Evolutionary conservation across 2,113 vertebrate genomes (phyloP).

Genomic region (Anthoscopus minutus): DNA sequence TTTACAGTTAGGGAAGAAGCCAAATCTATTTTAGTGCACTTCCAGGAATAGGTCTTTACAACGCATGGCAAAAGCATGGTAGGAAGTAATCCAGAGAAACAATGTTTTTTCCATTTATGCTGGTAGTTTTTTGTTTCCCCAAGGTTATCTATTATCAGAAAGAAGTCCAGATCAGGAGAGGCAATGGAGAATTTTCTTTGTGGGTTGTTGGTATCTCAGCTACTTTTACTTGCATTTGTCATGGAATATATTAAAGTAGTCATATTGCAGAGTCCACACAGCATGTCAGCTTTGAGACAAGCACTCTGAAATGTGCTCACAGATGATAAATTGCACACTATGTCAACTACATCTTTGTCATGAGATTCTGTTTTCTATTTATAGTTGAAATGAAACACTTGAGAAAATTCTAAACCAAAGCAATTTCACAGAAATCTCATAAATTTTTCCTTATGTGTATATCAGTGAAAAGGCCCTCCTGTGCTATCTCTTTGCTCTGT

Average conservation of each 20-base stretch:
- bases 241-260: constrained; percentile 16
- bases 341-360: constrained; percentile 58
- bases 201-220: constrained; percentile 6
- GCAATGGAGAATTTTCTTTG: constrained; percentile 20
- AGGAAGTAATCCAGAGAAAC: constrained; percentile 8
- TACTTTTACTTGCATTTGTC: constrained; percentile 45
- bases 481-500: constrained; percentile 30
- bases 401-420: constrained; percentile 53
- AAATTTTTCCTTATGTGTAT: constrained; percentile 43
- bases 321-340: constrained; percentile 61
- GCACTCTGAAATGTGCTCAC: constrained; percentile 43
- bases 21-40: constrained; percentile 3
- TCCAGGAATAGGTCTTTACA: constrained; percentile 41
- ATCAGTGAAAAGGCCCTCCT: constrained; percentile 59
- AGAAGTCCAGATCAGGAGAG: constrained; percentile 12
- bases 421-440: constrained; percentile 63
- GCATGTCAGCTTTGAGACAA: constrained; percentile 49
- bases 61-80: constrained; percentile 29
- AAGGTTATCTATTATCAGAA: constrained; percentile 9
- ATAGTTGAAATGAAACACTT: constrained; percentile 67
- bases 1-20: constrained; percentile 41
- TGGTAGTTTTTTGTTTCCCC: neutral
- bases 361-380: constrained; percentile 59
- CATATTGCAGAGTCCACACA: constrained; percentile 19
- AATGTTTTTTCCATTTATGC: neutral